Conservation (phyloP, 2,888 invertebrate genomes). For the Timema podura region DNA sequence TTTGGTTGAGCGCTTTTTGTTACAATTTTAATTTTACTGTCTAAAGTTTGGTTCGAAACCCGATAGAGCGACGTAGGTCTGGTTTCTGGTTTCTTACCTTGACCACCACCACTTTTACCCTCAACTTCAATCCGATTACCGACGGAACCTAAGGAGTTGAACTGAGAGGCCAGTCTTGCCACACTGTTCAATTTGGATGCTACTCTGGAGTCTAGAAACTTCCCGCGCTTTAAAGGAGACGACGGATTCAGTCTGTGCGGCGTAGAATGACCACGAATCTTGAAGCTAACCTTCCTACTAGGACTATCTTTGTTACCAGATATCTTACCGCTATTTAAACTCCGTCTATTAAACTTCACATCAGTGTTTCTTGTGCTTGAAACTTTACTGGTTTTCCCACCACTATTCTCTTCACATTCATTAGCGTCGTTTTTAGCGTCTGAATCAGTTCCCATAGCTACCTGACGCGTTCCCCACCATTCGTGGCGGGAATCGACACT, state of each 20-base stretch:
- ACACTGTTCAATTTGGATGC: constrained; percentile 49
- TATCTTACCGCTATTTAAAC: background rate
- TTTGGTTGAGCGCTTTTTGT: too few species aligned
- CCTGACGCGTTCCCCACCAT: too few species aligned
- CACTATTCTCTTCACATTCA: background rate
- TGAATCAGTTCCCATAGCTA: too few species aligned
- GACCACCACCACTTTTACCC: constrained; percentile 29
- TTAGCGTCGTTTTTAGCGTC: too few species aligned
- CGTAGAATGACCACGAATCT: constrained; percentile 52
- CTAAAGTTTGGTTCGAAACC: constrained; percentile 32
- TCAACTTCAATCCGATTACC: constrained; percentile 18
- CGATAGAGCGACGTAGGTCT: background rate
- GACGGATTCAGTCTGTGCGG: constrained; percentile 48
- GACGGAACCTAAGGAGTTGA: constrained; percentile 59
- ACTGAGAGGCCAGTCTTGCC: constrained; percentile 64
- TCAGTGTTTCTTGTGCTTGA: too few species aligned
- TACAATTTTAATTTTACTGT: too few species aligned
- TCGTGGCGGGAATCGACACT: too few species aligned
- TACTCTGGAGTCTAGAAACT: constrained; percentile 42
- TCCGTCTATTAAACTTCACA: too few species aligned
- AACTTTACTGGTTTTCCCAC: background rate
- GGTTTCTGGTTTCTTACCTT: constrained; percentile 24
- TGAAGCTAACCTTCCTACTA: constrained; percentile 58
- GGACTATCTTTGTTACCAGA: constrained; percentile 34
- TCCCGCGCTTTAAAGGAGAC: constrained; percentile 30